Evolutionary conservation across 1,140 invertebrate genomes (phyloP).

Genomic region (Agraylea sexmaculata): DNA sequence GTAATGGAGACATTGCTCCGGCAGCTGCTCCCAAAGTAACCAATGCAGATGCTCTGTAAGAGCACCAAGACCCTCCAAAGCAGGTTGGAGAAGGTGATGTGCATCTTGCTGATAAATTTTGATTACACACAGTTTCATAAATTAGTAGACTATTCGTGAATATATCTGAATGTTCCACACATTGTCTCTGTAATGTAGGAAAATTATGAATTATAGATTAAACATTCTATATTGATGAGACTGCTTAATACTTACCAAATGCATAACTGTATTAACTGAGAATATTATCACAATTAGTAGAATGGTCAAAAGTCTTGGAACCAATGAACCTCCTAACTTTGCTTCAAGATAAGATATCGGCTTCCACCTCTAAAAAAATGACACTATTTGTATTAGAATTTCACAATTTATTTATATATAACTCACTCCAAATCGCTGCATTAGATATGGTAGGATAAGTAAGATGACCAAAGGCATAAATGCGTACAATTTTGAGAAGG

Average conservation of each 20-base stretch:
- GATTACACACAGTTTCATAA: too few relatives aligned
- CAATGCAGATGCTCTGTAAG: constrained; percentile 7
- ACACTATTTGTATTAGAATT: too few relatives aligned
- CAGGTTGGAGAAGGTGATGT: not conserved
- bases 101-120: too few relatives aligned
- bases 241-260: constrained; percentile 12
- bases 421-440: too few relatives aligned
- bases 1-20: constrained; percentile 15
- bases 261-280: constrained; percentile 13
- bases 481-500: too few relatives aligned
- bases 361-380: constrained; percentile 9
- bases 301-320: constrained; percentile 8
- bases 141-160: not conserved
- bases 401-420: too few relatives aligned
- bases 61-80: constrained; percentile 9
- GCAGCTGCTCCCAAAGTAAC: constrained; percentile 13
- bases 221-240: too few relatives aligned
- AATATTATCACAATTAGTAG: constrained; percentile 7
- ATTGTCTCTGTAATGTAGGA: not conserved
- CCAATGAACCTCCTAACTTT: constrained; percentile 13
- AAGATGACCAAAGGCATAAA: too few relatives aligned
- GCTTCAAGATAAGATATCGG: constrained; percentile 9
- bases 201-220: too few relatives aligned
- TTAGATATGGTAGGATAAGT: too few relatives aligned
- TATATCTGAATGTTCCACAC: constrained; percentile 1